Evolutionary conservation across 1,140 invertebrate genomes (phyloP).

Genomic region (Lepidostoma basale): DNA sequence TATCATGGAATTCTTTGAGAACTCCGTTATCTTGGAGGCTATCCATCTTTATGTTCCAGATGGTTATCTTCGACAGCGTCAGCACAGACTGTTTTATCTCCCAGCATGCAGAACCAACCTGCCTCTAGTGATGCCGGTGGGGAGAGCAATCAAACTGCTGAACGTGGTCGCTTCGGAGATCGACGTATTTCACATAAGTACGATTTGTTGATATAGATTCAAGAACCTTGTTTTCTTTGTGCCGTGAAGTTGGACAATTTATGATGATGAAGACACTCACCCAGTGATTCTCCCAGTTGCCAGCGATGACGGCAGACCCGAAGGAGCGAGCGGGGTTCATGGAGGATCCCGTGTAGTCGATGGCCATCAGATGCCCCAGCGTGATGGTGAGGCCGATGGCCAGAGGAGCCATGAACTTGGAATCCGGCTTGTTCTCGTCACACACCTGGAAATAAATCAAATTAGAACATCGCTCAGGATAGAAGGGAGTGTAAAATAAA

Average conservation of each 20-base stretch:
- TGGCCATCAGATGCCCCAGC: conserved; percentile 84
- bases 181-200: too few species aligned
- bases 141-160: too few species aligned
- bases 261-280: conserved; percentile 58
- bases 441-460: conserved; percentile 51
- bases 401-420: conserved; percentile 81
- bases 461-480: background rate
- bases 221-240: background rate
- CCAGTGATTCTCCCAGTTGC: conserved; percentile 81
- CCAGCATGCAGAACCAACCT: background rate
- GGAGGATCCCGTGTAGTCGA: conserved; percentile 82
- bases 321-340: conserved; percentile 91
- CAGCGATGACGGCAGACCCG: conserved; percentile 81
- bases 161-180: too few species aligned
- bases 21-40: too few species aligned
- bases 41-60: too few species aligned
- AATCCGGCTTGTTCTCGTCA: conserved; percentile 68
- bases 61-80: too few species aligned
- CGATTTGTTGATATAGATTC: background rate
- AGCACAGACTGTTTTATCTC: too few species aligned
- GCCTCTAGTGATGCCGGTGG: too few species aligned
- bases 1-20: too few species aligned
- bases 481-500: background rate
- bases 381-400: conserved; percentile 89
- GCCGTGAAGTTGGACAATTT: background rate